Evolutionary conservation across 1,140 invertebrate species (phyloP).

Genomic region (Drosophila lacertosa): DNA sequence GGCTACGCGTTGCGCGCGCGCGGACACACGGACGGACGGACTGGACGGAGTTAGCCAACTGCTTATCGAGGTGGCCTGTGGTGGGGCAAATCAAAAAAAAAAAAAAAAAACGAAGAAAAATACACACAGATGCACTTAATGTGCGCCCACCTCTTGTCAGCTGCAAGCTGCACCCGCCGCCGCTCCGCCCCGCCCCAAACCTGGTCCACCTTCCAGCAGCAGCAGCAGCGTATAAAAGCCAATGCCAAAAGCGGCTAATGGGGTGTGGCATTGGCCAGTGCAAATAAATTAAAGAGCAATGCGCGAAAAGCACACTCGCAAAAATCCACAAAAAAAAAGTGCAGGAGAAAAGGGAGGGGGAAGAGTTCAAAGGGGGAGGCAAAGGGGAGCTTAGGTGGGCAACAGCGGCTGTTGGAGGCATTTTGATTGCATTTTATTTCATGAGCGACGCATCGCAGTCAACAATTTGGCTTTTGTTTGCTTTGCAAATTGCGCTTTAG

Average conservation of each 20-base stretch:
- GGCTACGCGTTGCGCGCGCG: conserved; percentile 35
- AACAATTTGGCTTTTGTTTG: conserved; percentile 65
- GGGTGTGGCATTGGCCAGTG: conserved; percentile 76
- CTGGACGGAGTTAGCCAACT: conserved; percentile 35
- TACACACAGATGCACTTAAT: conserved; percentile 52
- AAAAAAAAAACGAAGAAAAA: conserved; percentile 32
- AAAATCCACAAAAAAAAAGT: conserved; percentile 35
- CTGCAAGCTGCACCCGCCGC: not conserved
- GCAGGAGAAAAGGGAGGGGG: not conserved
- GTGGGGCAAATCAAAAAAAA: conserved; percentile 24
- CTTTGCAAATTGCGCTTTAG: conserved; percentile 76
- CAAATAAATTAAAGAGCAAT: conserved; percentile 79
- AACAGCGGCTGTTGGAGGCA: conserved; percentile 39
- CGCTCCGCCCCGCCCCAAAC: not conserved
- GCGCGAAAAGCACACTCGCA: conserved; percentile 62
- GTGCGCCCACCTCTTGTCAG: conserved; percentile 33
- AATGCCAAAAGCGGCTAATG: conserved; percentile 54
- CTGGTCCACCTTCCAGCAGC: too few species aligned
- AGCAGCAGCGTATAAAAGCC: too few species aligned
- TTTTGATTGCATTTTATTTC: conserved; percentile 80
- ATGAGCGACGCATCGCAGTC: conserved; percentile 21
- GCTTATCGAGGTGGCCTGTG: conserved; percentile 34
- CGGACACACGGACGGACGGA: conserved; percentile 1
- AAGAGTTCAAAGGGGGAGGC: not conserved
- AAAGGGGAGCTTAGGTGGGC: not conserved